Conservation (phyloP, 2,797 vertebrate species). For the Tadarida brasiliensis region DNA sequence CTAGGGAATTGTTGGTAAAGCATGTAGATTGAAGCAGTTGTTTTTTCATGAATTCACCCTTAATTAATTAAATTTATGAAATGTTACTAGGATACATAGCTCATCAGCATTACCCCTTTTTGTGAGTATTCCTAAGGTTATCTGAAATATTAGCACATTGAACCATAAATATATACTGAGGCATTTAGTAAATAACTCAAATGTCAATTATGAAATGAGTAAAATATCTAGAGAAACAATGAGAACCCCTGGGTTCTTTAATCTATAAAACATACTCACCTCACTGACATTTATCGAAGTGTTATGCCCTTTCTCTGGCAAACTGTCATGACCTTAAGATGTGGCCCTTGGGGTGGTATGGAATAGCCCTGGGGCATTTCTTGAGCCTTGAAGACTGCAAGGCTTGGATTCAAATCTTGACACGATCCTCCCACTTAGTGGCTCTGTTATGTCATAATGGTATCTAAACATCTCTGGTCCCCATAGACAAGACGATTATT, state of each 20-base stretch:
- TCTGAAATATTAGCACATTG: not conserved
- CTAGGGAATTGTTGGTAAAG: not conserved
- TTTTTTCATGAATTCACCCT: not conserved
- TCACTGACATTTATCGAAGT: not conserved
- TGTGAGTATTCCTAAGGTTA: not conserved
- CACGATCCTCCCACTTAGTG: not conserved
- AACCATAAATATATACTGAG: not conserved
- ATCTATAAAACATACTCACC: not conserved
- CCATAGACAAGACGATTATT: not conserved
- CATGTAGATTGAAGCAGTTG: not conserved
- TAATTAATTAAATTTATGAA: constrained; percentile 20
- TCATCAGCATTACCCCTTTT: not conserved
- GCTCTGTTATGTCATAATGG: not conserved
- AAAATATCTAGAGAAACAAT: not conserved
- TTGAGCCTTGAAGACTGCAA: not conserved
- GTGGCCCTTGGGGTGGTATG: not conserved
- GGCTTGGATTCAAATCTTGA: not conserved
- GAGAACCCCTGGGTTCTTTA: not conserved
- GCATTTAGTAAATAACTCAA: constrained; percentile 34
- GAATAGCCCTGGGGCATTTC: not conserved
- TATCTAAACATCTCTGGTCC: not conserved
- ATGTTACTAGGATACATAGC: not conserved
- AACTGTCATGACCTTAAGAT: not conserved
- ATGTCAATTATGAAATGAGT: not conserved
- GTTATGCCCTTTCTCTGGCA: not conserved